Evolutionary conservation across 2,888 invertebrate genomes (phyloP), one percentile per base, ranked within the genome.

Genomic region (Sarcophaga subvicina): DNA sequence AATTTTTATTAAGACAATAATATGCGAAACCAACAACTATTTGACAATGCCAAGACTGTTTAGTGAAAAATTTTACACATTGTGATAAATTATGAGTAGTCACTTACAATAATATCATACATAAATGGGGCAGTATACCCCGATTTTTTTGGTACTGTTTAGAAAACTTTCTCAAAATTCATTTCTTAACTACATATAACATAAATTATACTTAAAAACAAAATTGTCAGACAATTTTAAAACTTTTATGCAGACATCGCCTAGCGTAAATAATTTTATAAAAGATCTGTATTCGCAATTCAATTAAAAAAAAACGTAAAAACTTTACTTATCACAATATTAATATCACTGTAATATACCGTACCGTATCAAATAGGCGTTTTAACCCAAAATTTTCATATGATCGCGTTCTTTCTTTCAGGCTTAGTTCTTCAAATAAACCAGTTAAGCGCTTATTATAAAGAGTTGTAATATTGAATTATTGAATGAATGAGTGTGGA

Each of bases 401-500:
- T 11, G 12, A 47, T 69, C 2, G 20, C 4, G 3, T 69, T 69
- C 47, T 11, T 25, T 17, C 6, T 17, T 54, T 70, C 1, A 54
- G 3, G 4, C 10, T 54, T 6, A 6, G 8, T 70, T 54, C 22
- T 17, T 12, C 14, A 37, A 80, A 47, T 62, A 70, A 62, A 78
- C 27, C 47, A 78, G 60, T 78, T 69, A 78, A 37, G 6, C 37
- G 6, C 6, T 37, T 37, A 37, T 37, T 37, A 10, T 45, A 69
- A 70, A 70, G 22, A n/a, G 10, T 54, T 67, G 59, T 73, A 67
- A 60, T 20, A 60, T 60, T 66, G 47, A 72, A 47, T 66, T 10
- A 17, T n/a, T 49, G 10, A 17, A 27, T 67, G n/a, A 17, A 4
- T 67, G 11, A 22, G n/a, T 67, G 45, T 6, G 11, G 17, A 10